Percentiles rank a stretch among this genome's conserved stretches.
Evolutionary conservation across 2,113 vertebrate genomes (phyloP).

Genomic region (Romanogobio albipinnatus): DNA sequence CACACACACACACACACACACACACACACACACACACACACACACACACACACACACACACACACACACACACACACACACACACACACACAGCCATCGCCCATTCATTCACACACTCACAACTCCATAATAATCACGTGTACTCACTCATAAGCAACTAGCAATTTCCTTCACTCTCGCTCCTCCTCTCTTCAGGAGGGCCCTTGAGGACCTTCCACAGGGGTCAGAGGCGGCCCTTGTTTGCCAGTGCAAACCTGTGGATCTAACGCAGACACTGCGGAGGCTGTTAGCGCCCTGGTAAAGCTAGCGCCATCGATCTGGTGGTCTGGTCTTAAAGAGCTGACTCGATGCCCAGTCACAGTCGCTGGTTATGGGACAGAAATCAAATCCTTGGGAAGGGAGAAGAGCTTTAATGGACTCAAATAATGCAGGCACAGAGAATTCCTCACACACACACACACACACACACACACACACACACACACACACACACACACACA

Average conservation of each 20-base stretch:
- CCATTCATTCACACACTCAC: not conserved
- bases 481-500: constrained; percentile 4
- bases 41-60: not conserved
- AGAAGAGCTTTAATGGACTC: constrained; percentile 57
- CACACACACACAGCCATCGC: constrained; percentile 16
- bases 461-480: constrained; percentile 39
- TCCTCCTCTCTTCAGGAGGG: not conserved
- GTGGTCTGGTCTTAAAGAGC: constrained; percentile 59
- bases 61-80: not conserved
- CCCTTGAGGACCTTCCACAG: constrained; percentile 5
- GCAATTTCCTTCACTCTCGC: not conserved
- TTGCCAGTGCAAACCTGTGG: constrained; percentile 31
- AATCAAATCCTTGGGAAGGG: constrained; percentile 51
- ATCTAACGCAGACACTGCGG: constrained; percentile 27
- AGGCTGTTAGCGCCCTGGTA: constrained; percentile 42
- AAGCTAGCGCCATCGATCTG: constrained; percentile 51
- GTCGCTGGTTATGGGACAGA: constrained; percentile 48
- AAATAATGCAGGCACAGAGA: constrained; percentile 54
- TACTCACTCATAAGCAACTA: constrained; percentile 26
- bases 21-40: constrained; percentile 3
- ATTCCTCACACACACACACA: constrained; percentile 38
- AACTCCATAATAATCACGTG: constrained; percentile 28
- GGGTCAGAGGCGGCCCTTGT: not conserved
- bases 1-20: not conserved
- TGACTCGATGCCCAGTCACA: constrained; percentile 60